Conservation (phyloP, 2,797 vertebrate genomes). For the Poecile montanus region DNA sequence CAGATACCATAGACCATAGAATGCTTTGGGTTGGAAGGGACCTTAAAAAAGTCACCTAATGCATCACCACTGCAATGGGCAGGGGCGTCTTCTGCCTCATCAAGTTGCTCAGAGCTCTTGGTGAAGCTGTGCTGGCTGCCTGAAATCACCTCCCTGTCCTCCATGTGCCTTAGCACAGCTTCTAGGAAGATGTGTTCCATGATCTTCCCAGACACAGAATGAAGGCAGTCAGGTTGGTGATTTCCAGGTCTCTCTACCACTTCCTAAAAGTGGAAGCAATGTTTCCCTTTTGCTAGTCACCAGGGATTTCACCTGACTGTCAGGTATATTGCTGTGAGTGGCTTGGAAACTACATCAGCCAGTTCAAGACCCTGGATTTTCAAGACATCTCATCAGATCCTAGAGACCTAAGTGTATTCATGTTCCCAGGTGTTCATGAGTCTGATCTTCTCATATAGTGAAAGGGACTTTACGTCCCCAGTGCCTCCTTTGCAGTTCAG, state of each 20-base stretch:
- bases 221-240: not conserved
- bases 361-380: not conserved
- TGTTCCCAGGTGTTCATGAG: not conserved
- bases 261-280: not conserved
- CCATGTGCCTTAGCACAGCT: not conserved
- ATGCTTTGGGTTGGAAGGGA: not conserved
- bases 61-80: not conserved
- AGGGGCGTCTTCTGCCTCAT: not conserved
- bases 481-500: not conserved
- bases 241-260: not conserved
- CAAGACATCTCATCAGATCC: not conserved
- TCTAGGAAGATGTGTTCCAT: not conserved
- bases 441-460: not conserved
- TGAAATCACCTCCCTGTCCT: not conserved
- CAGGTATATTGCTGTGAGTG: accelerated
- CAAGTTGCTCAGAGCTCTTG: not conserved
- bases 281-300: not conserved
- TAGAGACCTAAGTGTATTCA: not conserved
- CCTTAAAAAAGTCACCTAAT: not conserved
- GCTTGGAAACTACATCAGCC: not conserved
- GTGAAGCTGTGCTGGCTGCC: not conserved
- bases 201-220: not conserved
- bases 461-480: not conserved
- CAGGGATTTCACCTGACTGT: not conserved
- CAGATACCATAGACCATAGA: not conserved